Conservation (phyloP, 1,140 invertebrate genomes). For the Bombus breviceps region DNA sequence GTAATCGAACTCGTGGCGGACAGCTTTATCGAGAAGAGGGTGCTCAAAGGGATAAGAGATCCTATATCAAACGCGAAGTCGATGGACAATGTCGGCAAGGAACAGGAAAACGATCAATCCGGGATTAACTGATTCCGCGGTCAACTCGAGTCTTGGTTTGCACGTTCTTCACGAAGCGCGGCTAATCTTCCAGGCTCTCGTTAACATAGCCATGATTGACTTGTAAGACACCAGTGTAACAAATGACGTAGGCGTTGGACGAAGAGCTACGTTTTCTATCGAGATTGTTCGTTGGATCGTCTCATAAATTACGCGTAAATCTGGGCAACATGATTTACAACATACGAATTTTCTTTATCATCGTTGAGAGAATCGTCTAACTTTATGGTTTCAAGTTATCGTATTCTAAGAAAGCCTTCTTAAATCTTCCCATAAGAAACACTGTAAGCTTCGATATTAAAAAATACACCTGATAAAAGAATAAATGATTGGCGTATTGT, state of each 20-base stretch:
- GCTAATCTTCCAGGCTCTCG: constrained; percentile 39
- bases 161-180: not conserved
- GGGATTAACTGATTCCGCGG: constrained; percentile 41
- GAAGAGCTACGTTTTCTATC: not conserved
- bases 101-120: constrained; percentile 44
- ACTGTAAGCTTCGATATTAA: not conserved
- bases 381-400: not conserved
- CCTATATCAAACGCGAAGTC: not conserved
- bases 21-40: not conserved
- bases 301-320: not conserved
- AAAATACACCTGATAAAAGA: not conserved
- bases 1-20: not conserved
- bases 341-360: too few species aligned
- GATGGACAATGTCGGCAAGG: constrained; percentile 15
- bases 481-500: not conserved
- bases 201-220: constrained; percentile 51
- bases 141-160: constrained; percentile 18
- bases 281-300: not conserved
- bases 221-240: constrained; percentile 34
- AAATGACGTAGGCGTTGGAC: not conserved
- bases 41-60: not conserved
- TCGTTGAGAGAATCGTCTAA: not conserved
- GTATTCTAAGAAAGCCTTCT: not conserved
- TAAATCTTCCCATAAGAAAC: not conserved
- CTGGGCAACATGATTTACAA: not conserved